These are phyloP conservation scores for Trachemys scripta DNA, from an alignment of 2,113 vertebrate species.

Conservation along the genomic window DNA sequence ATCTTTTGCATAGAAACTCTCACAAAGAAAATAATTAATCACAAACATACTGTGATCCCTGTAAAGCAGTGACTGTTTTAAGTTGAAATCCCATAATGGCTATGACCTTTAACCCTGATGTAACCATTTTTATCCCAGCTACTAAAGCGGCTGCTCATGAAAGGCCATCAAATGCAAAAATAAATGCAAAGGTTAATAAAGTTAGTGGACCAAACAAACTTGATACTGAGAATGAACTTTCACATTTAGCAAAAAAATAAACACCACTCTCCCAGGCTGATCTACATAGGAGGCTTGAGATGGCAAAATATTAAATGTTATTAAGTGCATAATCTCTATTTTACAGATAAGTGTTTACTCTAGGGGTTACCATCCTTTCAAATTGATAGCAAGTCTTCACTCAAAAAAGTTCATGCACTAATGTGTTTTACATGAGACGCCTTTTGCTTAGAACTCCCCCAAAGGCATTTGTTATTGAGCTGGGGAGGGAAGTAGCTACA, in stretches of 20 bases:
- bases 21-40: conserved; percentile 80
- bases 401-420: conserved; percentile 39
- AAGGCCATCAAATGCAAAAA: conserved; percentile 81
- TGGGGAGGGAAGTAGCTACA: not conserved
- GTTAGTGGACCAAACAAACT: conserved; percentile 88
- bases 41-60: conserved; percentile 77
- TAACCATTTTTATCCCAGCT: conserved; percentile 80
- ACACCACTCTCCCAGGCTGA: conserved; percentile 74
- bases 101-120: conserved; percentile 83
- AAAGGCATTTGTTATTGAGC: not conserved
- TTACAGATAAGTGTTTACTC: conserved; percentile 77
- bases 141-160: conserved; percentile 77
- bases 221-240: conserved; percentile 88
- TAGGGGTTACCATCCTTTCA: conserved; percentile 69
- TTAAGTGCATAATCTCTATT: conserved; percentile 78
- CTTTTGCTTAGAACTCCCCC: conserved; percentile 7
- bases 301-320: conserved; percentile 80
- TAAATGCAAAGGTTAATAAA: conserved; percentile 87
- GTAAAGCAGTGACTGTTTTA: conserved; percentile 76
- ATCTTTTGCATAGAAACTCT: conserved; percentile 75
- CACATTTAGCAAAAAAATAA: conserved; percentile 85
- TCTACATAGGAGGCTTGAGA: conserved; percentile 81
- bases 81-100: conserved; percentile 82
- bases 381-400: conserved; percentile 63
- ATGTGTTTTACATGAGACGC: not conserved